Evolutionary conservation across 2,113 vertebrate species (phyloP).

Genomic region (Seriola rivoliana): DNA sequence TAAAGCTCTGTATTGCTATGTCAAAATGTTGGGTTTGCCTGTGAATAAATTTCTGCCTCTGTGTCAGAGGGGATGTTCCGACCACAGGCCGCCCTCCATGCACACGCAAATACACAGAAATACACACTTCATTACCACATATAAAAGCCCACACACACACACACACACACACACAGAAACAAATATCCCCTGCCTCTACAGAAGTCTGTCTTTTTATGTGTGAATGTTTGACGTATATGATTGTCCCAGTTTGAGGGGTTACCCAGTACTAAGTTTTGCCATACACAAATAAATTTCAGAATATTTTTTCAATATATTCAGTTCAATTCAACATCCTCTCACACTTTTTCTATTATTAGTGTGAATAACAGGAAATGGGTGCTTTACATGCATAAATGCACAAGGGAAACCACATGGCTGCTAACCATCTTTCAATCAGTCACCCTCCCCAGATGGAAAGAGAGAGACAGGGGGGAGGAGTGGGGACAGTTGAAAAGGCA

Average conservation of each 20-base stretch:
- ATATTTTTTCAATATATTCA: background rate
- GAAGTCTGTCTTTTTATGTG: background rate
- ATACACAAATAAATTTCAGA: background rate
- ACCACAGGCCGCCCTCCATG: background rate
- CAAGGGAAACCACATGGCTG: conserved; percentile 27
- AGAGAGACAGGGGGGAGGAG: background rate
- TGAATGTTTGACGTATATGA: background rate
- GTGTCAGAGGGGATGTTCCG: conserved; percentile 9
- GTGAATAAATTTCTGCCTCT: conserved; percentile 17
- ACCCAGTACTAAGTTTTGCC: background rate
- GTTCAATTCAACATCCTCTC: background rate
- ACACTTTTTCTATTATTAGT: background rate
- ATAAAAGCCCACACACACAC: background rate
- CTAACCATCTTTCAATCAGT: conserved; percentile 38
- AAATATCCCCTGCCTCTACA: background rate
- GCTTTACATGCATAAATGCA: conserved; percentile 13
- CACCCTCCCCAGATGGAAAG: conserved; percentile 47
- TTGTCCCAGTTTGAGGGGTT: background rate
- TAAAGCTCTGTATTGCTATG: background rate
- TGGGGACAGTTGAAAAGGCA: background rate
- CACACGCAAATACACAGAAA: conserved; percentile 14
- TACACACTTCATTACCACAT: background rate
- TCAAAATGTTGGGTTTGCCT: background rate
- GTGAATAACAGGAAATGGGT: conserved; percentile 63
- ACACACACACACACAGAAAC: background rate